Evolutionary conservation across 1,140 invertebrate species (phyloP).

Genomic region (Aphaenogaster ashmeadi): DNA sequence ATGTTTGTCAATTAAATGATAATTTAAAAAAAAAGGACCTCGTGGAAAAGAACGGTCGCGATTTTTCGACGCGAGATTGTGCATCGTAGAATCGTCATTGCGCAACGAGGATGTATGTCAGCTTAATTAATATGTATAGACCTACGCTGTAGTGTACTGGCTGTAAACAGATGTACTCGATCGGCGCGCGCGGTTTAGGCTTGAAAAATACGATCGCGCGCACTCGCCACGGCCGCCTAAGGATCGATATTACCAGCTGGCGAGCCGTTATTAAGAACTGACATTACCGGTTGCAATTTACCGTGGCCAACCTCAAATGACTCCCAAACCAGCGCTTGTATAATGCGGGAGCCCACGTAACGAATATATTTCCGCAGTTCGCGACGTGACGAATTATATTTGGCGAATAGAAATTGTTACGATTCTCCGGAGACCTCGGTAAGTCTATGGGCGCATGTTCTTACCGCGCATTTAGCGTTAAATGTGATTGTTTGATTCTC

Average conservation of each 20-base stretch:
- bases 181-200: slow-evolving; percentile 26
- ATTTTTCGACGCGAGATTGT: slow-evolving; percentile 2
- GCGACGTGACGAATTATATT: slow-evolving; percentile 60
- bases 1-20: not conserved
- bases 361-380: slow-evolving; percentile 58
- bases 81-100: not conserved
- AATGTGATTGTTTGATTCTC: slow-evolving; percentile 38
- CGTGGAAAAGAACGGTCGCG: not conserved
- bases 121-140: slow-evolving; percentile 47
- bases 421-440: slow-evolving; percentile 1
- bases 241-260: slow-evolving; percentile 48
- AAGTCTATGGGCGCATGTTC: slow-evolving; percentile 11
- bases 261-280: slow-evolving; percentile 60
- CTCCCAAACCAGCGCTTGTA: slow-evolving; percentile 57
- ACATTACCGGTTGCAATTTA: slow-evolving; percentile 60
- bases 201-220: slow-evolving; percentile 53
- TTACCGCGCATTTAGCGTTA: slow-evolving; percentile 17
- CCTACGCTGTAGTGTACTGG: not conserved
- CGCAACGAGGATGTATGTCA: not conserved
- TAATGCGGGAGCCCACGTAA: slow-evolving; percentile 36
- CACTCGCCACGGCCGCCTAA: not conserved
- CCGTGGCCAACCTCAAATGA: slow-evolving; percentile 58
- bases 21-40: not conserved
- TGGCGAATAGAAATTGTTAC: slow-evolving; percentile 60
- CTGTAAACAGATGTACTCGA: slow-evolving; percentile 52